Evolutionary conservation across 2,797 vertebrate genomes (phyloP).

Genomic region (Alca torda): DNA sequence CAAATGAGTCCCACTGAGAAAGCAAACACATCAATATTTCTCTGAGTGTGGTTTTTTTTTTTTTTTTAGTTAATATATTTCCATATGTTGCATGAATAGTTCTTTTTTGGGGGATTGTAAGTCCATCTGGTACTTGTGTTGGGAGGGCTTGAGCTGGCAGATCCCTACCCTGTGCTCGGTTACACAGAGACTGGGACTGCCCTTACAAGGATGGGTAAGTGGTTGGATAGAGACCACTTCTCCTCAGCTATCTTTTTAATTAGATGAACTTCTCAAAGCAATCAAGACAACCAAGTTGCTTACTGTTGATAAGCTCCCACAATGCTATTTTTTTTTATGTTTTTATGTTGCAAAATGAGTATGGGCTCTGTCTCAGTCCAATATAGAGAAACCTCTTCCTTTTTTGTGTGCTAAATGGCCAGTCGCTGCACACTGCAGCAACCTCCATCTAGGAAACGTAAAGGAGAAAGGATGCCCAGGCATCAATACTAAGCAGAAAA

Average conservation of each 20-base stretch:
- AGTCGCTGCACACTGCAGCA: neutral
- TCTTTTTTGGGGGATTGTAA: conserved; percentile 16
- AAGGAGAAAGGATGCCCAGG: neutral
- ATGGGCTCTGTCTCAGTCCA: neutral
- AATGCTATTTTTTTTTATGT: neutral
- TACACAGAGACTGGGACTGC: neutral
- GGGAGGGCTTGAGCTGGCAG: neutral
- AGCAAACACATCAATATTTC: conserved; percentile 16
- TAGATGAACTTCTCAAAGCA: neutral
- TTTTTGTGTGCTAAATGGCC: neutral
- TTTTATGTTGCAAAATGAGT: neutral
- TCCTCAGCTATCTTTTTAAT: neutral
- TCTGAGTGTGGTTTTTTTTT: neutral
- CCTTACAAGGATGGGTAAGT: neutral
- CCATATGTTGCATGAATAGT: conserved; percentile 48
- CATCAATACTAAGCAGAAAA: neutral
- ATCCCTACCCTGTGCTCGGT: neutral
- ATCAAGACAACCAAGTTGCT: neutral
- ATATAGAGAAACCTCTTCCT: neutral
- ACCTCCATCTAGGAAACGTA: neutral
- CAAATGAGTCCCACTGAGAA: conserved; percentile 36
- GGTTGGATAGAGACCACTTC: neutral
- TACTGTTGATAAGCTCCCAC: neutral
- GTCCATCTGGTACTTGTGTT: conserved; percentile 34
- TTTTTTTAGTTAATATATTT: conserved; percentile 48